Evolutionary conservation across 2,113 vertebrate species (phyloP).

Genomic region (Amphilophus citrinellus): DNA sequence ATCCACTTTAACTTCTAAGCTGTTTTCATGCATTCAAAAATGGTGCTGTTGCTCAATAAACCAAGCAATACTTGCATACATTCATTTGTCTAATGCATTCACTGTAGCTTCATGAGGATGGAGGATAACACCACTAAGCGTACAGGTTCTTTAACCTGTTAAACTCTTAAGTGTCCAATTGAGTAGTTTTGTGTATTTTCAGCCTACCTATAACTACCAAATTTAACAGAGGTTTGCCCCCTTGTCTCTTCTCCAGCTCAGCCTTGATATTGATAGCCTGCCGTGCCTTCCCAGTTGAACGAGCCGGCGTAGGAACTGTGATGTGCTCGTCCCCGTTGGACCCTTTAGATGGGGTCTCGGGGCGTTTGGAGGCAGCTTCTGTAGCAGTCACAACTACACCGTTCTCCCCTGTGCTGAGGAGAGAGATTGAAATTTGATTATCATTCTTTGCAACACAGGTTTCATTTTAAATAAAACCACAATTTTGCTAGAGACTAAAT

Average conservation of each 20-base stretch:
- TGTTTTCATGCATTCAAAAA: neutral
- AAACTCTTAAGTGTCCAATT: neutral
- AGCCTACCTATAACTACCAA: slow-evolving; percentile 94
- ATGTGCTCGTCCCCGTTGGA: slow-evolving; percentile 78
- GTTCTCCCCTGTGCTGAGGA: slow-evolving; percentile 84
- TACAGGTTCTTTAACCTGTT: neutral
- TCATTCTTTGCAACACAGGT: neutral
- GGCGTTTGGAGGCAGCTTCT: slow-evolving; percentile 66
- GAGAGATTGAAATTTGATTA: neutral
- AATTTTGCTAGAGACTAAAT: neutral
- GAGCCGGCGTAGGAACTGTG: slow-evolving; percentile 75
- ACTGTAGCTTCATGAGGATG: too few species aligned
- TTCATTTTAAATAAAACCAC: neutral
- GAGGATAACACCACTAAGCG: neutral
- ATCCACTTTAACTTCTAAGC: neutral
- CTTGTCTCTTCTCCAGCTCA: slow-evolving; percentile 95
- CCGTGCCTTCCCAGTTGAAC: slow-evolving; percentile 86
- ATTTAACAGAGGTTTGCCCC: slow-evolving; percentile 94
- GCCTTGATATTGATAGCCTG: slow-evolving; percentile 90
- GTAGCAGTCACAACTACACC: slow-evolving; percentile 66
- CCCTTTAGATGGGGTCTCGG: slow-evolving; percentile 75
- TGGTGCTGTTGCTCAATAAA: neutral
- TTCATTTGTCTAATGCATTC: too few species aligned
- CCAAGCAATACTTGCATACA: too few species aligned
- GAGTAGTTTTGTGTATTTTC: neutral